Evolutionary conservation across 2,888 invertebrate genomes (phyloP).

Genomic region (Drosophila multiciliata): DNA sequence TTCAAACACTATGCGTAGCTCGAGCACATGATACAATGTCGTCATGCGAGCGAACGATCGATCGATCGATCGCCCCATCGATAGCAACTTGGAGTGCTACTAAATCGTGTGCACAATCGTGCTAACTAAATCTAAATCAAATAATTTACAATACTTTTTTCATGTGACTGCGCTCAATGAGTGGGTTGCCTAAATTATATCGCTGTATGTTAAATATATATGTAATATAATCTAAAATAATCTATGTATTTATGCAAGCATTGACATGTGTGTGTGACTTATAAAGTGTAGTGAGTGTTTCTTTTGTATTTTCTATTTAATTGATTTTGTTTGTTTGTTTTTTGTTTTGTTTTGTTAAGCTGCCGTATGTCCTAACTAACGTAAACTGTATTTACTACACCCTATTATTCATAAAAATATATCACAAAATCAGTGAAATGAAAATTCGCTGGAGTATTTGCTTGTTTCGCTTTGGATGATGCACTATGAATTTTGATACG

Average conservation of each 20-base stretch:
- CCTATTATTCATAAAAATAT: conserved; percentile 72
- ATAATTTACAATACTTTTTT: conserved; percentile 79
- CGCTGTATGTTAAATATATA: conserved; percentile 21
- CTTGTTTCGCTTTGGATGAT: conserved; percentile 69
- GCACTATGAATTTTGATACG: conserved; percentile 14
- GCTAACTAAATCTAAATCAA: conserved; percentile 64
- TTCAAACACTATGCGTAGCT: conserved; percentile 61
- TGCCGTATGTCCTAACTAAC: conserved; percentile 51
- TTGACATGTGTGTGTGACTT: conserved; percentile 26
- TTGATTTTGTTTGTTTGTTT: conserved; percentile 19
- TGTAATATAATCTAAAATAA: background rate
- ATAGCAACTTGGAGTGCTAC: conserved; percentile 56
- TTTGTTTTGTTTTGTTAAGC: conserved; percentile 34
- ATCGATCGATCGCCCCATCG: conserved; percentile 39
- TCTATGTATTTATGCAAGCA: conserved; percentile 15
- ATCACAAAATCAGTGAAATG: conserved; percentile 81
- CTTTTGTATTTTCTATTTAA: conserved; percentile 12
- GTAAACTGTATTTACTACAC: conserved; percentile 58
- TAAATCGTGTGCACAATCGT: conserved; percentile 59
- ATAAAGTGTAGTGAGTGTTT: conserved; percentile 19
- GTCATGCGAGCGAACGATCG: conserved; percentile 17
- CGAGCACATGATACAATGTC: conserved; percentile 42
- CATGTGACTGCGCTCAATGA: conserved; percentile 72
- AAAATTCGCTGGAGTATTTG: conserved; percentile 82
- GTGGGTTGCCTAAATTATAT: conserved; percentile 51